Evolutionary conservation across 2,797 vertebrate species (phyloP).

Genomic region (Garrulus glandarius): DNA sequence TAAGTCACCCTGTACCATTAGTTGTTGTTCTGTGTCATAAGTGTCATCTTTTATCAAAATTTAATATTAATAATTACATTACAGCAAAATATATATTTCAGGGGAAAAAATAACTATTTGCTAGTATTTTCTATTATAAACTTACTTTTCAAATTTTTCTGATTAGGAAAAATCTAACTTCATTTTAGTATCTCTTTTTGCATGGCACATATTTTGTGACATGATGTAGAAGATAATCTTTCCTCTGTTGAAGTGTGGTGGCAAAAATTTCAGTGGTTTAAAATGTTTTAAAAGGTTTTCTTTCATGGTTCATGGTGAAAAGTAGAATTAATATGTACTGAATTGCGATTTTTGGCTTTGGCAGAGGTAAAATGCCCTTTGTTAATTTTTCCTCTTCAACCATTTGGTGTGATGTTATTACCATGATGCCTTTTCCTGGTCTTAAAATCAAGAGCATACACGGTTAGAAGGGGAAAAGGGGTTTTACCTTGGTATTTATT

Average conservation of each 20-base stretch:
- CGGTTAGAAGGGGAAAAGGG: too few species aligned
- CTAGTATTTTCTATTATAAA: neutral
- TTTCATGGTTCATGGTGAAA: neutral
- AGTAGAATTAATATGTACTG: neutral
- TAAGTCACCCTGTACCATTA: neutral
- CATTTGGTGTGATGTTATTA: neutral
- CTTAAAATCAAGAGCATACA: too few species aligned
- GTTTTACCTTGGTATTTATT: too few species aligned
- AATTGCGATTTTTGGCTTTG: neutral
- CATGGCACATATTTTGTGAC: neutral
- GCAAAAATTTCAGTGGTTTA: neutral
- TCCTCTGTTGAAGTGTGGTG: neutral
- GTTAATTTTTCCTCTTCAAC: neutral
- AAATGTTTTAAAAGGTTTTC: neutral
- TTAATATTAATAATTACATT: neutral
- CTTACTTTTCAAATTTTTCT: neutral
- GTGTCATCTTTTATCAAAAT: neutral
- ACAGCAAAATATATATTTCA: neutral
- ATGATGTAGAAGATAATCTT: neutral
- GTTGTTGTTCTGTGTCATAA: neutral
- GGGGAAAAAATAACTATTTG: neutral
- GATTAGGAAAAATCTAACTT: neutral
- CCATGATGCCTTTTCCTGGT: too few species aligned
- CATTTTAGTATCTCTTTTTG: neutral
- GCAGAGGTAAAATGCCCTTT: neutral